Conservation (phyloP, 2,797 vertebrate genomes). For the Danio tinwini region DNA sequence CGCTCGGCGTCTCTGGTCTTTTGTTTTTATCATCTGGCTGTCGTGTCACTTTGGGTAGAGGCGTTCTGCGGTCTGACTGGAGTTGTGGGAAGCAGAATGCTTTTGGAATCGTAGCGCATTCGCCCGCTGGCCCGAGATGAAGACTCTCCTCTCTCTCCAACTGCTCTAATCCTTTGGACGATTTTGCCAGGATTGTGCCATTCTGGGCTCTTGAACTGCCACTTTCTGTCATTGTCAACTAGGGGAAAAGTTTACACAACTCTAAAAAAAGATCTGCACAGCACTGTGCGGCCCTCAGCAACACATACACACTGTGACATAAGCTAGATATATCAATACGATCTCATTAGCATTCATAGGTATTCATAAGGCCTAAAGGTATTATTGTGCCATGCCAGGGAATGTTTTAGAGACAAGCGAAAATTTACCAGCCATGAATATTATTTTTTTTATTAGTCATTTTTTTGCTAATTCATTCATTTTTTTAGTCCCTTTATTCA, state of each 20-base stretch:
- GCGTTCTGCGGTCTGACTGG: conserved; percentile 31
- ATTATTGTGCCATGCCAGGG: too few relatives aligned
- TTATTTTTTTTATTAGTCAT: too few relatives aligned
- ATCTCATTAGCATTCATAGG: neutral
- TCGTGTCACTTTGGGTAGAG: conserved; percentile 40
- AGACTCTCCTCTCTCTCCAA: conserved; percentile 46
- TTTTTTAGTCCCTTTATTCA: too few relatives aligned
- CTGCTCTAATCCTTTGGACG: conserved; percentile 68
- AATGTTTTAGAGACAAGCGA: too few relatives aligned
- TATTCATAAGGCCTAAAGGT: neutral
- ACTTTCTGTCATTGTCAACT: conserved; percentile 74
- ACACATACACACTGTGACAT: neutral
- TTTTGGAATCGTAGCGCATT: conserved; percentile 46
- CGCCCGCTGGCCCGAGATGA: conserved; percentile 43
- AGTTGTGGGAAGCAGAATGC: conserved; percentile 34
- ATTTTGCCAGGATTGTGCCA: conserved; percentile 67
- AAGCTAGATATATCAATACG: neutral
- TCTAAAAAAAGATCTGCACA: conserved; percentile 42
- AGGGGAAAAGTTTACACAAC: conserved; percentile 47
- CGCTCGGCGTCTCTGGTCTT: neutral
- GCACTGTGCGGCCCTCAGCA: neutral
- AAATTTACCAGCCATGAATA: too few relatives aligned
- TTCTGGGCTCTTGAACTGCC: conserved; percentile 76
- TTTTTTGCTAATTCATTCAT: too few relatives aligned
- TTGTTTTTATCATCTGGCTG: conserved; percentile 17